phyloP scores from a whole-genome alignment of 2,888 invertebrate species.

The Ophion costatus region DNA sequence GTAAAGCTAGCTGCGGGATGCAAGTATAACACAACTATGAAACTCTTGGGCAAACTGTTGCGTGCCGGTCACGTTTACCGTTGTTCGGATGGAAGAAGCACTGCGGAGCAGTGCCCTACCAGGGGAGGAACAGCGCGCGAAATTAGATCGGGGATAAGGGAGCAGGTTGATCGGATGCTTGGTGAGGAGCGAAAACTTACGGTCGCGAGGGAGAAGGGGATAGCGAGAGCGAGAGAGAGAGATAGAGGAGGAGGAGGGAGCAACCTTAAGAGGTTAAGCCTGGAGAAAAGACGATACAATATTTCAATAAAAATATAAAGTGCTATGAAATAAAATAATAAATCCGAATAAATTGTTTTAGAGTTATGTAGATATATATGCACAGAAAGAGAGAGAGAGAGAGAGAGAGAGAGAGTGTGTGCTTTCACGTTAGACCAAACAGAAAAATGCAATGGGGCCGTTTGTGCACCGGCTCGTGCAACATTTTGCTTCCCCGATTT shows the following conservation, averaged over 20 bases:
- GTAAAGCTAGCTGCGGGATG: constrained; percentile 26
- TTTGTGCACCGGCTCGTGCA: constrained; percentile 21
- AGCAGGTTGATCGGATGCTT: constrained; percentile 37
- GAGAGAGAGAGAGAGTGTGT: background rate
- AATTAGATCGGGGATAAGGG: constrained; percentile 57
- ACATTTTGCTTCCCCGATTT: constrained; percentile 27
- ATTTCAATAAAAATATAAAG: background rate
- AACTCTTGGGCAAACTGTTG: constrained; percentile 64
- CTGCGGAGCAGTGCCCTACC: constrained; percentile 16
- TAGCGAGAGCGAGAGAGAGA: background rate
- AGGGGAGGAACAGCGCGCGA: constrained; percentile 39
- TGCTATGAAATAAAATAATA: background rate
- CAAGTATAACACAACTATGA: constrained; percentile 63
- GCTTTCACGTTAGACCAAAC: constrained; percentile 18
- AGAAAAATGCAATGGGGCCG: constrained; percentile 34
- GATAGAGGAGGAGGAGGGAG: background rate
- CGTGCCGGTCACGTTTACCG: constrained; percentile 56
- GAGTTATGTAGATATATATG: no score
- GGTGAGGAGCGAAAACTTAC: background rate
- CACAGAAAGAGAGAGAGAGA: no score
- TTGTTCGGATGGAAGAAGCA: constrained; percentile 40
- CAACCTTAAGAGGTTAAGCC: background rate
- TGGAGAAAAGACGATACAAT: background rate
- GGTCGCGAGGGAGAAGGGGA: background rate
- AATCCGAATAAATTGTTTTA: no score